Percentiles rank a stretch among this genome's conserved stretches.
These are phyloP conservation scores for Uria lomvia DNA, from an alignment of 2,113 vertebrate genomes.

Conservation along the genomic window DNA sequence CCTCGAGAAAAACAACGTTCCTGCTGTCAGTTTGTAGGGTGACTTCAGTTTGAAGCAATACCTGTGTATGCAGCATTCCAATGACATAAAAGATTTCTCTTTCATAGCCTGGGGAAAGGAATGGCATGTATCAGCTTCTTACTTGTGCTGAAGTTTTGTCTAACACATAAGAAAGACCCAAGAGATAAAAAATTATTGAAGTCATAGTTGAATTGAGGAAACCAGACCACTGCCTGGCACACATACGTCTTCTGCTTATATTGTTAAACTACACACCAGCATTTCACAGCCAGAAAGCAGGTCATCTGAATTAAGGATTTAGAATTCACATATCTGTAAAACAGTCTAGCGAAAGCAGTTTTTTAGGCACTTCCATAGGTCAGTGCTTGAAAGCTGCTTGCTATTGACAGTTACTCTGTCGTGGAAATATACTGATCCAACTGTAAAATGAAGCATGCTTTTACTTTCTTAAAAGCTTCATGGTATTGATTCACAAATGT, in stretches of 20 bases:
- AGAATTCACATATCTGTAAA: neutral
- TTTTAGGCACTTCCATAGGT: neutral
- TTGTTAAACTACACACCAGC: neutral
- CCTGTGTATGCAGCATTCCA: neutral
- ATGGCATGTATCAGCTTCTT: neutral
- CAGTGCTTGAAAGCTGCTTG: neutral
- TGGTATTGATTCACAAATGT: neutral
- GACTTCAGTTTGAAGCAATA: neutral
- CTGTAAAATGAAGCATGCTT: neutral
- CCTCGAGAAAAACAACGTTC: neutral
- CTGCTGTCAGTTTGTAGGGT: neutral
- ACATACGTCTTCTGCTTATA: neutral
- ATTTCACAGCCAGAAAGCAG: neutral
- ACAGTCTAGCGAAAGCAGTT: neutral
- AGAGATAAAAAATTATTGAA: neutral
- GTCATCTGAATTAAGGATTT: neutral
- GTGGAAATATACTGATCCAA: neutral
- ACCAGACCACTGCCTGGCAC: neutral
- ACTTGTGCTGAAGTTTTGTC: neutral
- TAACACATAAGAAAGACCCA: neutral
- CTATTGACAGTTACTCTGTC: neutral
- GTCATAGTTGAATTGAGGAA: neutral
- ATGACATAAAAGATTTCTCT: neutral
- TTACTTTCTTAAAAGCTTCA: neutral
- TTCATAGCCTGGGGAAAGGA: neutral